Evolutionary conservation across 1,140 invertebrate genomes (phyloP), one percentile per base, ranked within the genome.

Genomic region (Pachypsylla venusta): DNA sequence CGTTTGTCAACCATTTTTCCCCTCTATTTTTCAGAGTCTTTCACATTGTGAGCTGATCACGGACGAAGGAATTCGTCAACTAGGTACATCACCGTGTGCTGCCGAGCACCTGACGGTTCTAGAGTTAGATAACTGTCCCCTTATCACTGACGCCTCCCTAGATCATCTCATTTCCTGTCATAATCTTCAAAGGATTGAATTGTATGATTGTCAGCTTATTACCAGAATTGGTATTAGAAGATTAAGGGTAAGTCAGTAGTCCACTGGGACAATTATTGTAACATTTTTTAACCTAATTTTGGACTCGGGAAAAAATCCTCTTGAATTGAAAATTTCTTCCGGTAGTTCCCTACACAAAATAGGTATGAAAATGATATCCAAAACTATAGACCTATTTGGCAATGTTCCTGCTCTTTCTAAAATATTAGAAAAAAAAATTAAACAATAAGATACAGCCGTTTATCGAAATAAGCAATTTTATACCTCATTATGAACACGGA

Each of bases 191-290:
- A 79, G 94, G 54, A 93, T 99, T 67, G 96, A 98, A 74, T 77
- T 99, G 42, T 99, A 98, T 71, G 96, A 99, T 77, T 99, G 96
- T 77, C 96, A 99, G 77, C 81, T 96, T 59, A 97, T 99, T 65
- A 96, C 93, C 13, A 81, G 93, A 72, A 86, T 88, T 69, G 96
- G 93, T 64, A 99, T 99, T 73, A 81, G 91, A 68, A 84, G 92
- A 77, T 81, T 99, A 62, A 83, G 91, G 77, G 95, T 96, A 75
- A 67, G 70, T 68, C 61, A 53, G 40, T 48, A 14, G 40, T 57
- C 22, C 39, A 19, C 54, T n/a, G 20, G 7, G 13, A 3, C 28
- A 59, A n/a, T 58, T 25, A 19, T 25, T 13, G 19, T 53, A 12
- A 10, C n/a, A 16, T 53, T 53, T 16, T 16, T 7, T 12, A 40